Evolutionary conservation across 2,888 invertebrate genomes (phyloP).

Genomic region (Atethmia centrago): DNA sequence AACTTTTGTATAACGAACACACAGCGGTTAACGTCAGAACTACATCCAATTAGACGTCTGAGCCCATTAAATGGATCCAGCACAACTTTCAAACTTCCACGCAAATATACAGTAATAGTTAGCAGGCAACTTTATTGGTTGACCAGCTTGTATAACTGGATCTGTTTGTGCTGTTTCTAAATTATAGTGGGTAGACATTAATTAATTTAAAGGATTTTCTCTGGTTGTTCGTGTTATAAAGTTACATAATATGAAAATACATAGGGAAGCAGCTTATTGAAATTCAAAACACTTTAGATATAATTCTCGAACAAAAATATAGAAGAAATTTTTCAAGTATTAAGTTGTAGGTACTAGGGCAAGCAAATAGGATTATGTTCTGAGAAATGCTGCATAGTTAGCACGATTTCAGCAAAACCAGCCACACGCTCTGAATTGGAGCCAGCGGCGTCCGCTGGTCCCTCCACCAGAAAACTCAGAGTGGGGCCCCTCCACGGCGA

Average conservation of each 20-base stretch:
- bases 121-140: conserved; percentile 51
- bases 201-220: conserved; percentile 21
- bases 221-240: conserved; percentile 6
- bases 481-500: too few relatives aligned
- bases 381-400: background rate
- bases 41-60: conserved; percentile 71
- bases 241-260: background rate
- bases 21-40: conserved; percentile 65
- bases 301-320: background rate
- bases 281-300: background rate
- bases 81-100: conserved; percentile 47
- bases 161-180: conserved; percentile 39
- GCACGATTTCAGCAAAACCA: too few relatives aligned
- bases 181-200: conserved; percentile 22
- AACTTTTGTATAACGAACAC: conserved; percentile 62
- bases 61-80: conserved; percentile 58
- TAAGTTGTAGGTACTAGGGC: background rate
- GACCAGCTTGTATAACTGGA: conserved; percentile 45
- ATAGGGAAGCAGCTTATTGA: background rate
- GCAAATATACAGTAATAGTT: conserved; percentile 55
- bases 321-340: background rate
- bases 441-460: too few relatives aligned
- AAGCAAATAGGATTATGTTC: background rate
- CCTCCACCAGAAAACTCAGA: too few relatives aligned
- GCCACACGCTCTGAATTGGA: too few relatives aligned